These are phyloP conservation scores for Psettodes erumei DNA, from an alignment of 2,113 vertebrate genomes.

Conservation along the genomic window DNA sequence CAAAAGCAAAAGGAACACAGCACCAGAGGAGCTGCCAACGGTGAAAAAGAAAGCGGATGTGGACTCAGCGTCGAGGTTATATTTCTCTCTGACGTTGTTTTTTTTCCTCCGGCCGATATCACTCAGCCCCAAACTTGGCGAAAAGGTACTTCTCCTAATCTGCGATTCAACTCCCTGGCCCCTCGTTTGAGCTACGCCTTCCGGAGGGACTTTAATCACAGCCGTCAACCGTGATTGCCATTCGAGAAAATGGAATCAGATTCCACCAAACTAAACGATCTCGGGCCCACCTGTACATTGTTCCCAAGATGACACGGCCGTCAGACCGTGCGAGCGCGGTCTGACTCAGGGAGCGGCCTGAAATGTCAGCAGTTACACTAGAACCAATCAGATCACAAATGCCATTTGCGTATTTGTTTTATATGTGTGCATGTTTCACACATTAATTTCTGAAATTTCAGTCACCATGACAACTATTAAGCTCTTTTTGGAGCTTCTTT, in stretches of 20 bases:
- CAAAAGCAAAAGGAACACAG: conserved; percentile 24
- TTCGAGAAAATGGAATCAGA: conserved; percentile 44
- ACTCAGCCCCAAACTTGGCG: neutral
- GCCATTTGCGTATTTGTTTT: conserved; percentile 75
- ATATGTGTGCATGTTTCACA: no score
- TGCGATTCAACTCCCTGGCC: conserved; percentile 29
- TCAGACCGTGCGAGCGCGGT: neutral
- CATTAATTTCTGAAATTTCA: conserved; percentile 55
- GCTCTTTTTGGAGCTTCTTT: conserved; percentile 35
- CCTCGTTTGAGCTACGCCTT: conserved; percentile 19
- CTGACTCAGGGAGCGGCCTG: conserved; percentile 47
- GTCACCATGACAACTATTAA: conserved; percentile 72
- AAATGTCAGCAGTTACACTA: no score
- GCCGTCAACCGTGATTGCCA: conserved; percentile 35
- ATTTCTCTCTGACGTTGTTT: conserved; percentile 25
- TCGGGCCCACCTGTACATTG: conserved; percentile 3
- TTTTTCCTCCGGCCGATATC: conserved; percentile 19
- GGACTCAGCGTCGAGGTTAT: conserved; percentile 15
- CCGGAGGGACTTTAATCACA: conserved; percentile 38
- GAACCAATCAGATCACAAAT: conserved; percentile 76
- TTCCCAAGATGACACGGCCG: conserved; percentile 25
- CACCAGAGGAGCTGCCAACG: conserved; percentile 29
- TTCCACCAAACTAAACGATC: conserved; percentile 46
- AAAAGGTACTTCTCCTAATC: conserved; percentile 35
- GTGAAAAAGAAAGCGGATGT: conserved; percentile 42